Conservation (phyloP, 2,113 vertebrate species). For the Haliaeetus leucogaster region DNA sequence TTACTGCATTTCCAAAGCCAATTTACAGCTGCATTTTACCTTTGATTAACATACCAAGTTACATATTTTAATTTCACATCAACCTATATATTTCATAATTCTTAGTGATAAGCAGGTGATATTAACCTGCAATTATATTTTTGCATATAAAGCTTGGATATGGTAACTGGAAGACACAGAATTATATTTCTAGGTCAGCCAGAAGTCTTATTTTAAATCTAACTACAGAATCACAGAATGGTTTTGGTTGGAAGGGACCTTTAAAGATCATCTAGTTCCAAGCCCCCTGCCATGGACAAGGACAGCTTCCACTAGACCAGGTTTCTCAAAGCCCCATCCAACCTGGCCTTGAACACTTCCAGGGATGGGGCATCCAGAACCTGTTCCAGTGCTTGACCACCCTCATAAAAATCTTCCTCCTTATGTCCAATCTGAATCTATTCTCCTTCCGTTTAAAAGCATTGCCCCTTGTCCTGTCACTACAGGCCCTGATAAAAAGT, state of each 20-base stretch:
- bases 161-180: not conserved
- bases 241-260: not conserved
- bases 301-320: not conserved
- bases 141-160: not conserved
- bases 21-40: not conserved
- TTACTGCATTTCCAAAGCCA: not conserved
- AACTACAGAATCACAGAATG: not conserved
- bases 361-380: fast-evolving
- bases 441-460: not conserved
- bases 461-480: not conserved
- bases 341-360: not conserved
- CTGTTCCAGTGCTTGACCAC: not conserved
- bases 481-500: not conserved
- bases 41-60: not conserved
- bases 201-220: not conserved
- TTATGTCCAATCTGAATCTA: not conserved
- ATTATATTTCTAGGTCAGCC: not conserved
- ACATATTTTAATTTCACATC: not conserved
- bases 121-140: not conserved
- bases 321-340: not conserved
- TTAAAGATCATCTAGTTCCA: not conserved
- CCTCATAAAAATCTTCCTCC: not conserved
- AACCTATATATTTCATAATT: not conserved
- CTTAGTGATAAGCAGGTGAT: not conserved
- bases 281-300: fast-evolving